Base-by-base conservation (phyloP, 1,140 invertebrate species). In the Scaptomyza montana region DNA sequence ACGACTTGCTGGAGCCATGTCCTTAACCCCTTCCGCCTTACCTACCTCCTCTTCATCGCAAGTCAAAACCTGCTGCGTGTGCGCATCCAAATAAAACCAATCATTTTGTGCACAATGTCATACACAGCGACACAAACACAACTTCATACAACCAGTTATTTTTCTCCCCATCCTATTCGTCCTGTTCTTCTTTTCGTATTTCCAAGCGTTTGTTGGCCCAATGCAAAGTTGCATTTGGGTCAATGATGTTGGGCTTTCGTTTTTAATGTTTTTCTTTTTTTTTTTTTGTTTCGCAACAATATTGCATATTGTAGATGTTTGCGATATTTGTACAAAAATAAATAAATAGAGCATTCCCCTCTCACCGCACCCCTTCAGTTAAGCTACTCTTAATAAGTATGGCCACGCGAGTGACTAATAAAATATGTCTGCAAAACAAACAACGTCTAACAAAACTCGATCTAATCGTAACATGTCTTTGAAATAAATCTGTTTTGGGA, bases 101-200 rank as follows among this genome's bases (percentile, higher is more conserved):
- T 76, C 62, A 76, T 76, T 72, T 72, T 76, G 51, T 73, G 64
- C 62, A 73, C 73, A 76, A 62, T 62, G 74, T 77, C 70, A 77
- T 68, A 67, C 61, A 73, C 57, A 67, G 69, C 62, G 62, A 33
- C 21, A 25, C 3, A 25, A 25, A 25, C 21, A 25, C 21, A 63
- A 65, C 68, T 63, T 39, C 46, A 66, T 33, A 56, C 68, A 72
- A 64, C 55, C 30, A 33, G 30, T 33, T 41, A 33, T 46, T 59
- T 64, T 45, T 36, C 33, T 10, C 8, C 33, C 12, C 7, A 5
- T 21, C 12, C 30, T 33, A 5, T 7, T 7, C 30, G 30, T 13
- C 7, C n/a, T 9, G 12, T 43, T 45, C 28, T 36, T 8, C 61
- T 5, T 33, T 33, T 33, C 30, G 30, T 33, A 33, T 12, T 43